A percentile compares a stretch with the other conserved stretches of the same genome.
Evolutionary conservation across 2,113 vertebrate species (phyloP).

Genomic region (Apus apus): DNA sequence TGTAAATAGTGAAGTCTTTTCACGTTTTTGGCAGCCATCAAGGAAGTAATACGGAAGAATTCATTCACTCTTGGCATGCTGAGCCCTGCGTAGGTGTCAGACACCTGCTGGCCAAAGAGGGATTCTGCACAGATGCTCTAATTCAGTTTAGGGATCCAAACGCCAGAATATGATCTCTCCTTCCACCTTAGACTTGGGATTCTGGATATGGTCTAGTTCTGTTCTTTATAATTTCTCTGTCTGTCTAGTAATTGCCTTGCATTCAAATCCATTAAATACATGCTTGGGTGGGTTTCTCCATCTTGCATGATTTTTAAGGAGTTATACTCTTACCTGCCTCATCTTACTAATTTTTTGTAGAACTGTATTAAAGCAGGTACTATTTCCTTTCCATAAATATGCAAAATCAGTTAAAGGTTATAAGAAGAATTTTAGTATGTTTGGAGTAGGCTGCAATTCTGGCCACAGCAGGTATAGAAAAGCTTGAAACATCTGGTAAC

Average conservation of each 20-base stretch:
- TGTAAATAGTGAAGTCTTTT: not conserved
- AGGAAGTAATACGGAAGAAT: not conserved
- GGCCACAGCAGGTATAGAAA: not conserved
- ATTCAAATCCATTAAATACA: not conserved
- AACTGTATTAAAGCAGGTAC: not conserved
- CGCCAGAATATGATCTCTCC: not conserved
- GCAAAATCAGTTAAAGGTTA: not conserved
- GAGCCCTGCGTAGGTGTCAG: not conserved
- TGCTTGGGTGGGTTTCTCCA: not conserved
- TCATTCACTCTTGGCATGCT: not conserved
- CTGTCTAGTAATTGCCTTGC: not conserved
- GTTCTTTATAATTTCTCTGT: not conserved
- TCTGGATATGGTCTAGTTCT: not conserved
- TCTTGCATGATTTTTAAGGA: not conserved
- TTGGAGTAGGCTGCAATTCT: not conserved
- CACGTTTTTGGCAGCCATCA: not conserved
- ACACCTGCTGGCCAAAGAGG: not conserved
- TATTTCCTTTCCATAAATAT: not conserved
- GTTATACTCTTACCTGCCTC: not conserved
- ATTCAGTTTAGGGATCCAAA: not conserved
- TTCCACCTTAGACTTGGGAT: not conserved
- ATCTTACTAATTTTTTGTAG: not conserved
- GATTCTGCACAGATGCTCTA: not conserved
- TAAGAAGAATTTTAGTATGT: not conserved
- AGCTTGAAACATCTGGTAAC: not conserved